phyloP scores from a whole-genome alignment of 2,888 invertebrate species.

The Clitarchus hookeri region DNA sequence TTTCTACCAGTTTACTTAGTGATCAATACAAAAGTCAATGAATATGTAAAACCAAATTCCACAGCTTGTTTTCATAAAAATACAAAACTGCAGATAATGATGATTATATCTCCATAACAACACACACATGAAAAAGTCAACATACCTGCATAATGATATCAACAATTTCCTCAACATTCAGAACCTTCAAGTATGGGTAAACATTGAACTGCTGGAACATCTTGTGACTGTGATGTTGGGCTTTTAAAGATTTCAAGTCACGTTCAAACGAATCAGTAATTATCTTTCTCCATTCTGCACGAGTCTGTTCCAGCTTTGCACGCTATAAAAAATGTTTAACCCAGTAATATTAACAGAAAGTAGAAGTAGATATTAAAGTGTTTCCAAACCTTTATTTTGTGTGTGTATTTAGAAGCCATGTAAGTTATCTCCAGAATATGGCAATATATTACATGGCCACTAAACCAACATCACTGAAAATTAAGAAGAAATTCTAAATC shows the following conservation, averaged over 20 bases:
- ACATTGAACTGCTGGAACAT: constrained; percentile 63
- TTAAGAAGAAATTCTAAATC: no score
- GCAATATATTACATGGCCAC: neutral
- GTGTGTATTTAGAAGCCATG: neutral
- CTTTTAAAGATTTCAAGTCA: constrained; percentile 69
- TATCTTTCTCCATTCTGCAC: constrained; percentile 67
- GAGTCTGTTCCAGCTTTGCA: constrained; percentile 63
- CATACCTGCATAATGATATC: constrained; percentile 56
- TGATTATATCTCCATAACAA: no score
- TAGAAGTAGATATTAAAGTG: neutral
- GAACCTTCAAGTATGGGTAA: constrained; percentile 72
- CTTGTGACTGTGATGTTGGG: constrained; percentile 60
- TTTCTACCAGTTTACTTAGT: no score
- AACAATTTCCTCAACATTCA: constrained; percentile 57
- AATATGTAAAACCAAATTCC: no score
- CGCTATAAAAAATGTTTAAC: constrained; percentile 58
- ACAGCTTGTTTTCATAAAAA: no score
- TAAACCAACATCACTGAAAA: neutral
- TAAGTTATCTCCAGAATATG: constrained; percentile 1
- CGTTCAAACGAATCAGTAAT: constrained; percentile 68
- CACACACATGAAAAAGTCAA: neutral
- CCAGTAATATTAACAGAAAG: constrained; percentile 36
- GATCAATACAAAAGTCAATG: no score
- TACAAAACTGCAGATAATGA: no score
- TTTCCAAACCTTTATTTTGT: no score